These are phyloP conservation scores for Phrixothrix hirtus DNA, from an alignment of 2,888 invertebrate genomes.

Conservation along the genomic window DNA sequence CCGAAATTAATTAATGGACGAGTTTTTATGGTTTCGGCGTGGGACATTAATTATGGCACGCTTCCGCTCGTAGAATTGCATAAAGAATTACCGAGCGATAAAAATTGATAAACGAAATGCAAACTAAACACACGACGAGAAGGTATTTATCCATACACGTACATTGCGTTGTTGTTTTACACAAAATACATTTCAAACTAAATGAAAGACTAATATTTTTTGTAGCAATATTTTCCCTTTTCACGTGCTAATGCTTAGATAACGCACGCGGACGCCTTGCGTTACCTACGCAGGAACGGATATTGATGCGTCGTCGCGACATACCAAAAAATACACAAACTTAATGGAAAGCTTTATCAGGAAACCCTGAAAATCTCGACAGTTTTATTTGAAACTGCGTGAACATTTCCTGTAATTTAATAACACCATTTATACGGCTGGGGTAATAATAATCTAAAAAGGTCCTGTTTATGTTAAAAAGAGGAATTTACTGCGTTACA, in stretches of 20 bases:
- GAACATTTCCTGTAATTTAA: conserved; percentile 17
- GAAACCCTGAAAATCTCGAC: neutral
- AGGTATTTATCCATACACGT: conserved; percentile 24
- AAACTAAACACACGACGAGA: conserved; percentile 23
- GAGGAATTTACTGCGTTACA: conserved; percentile 9
- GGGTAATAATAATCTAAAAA: conserved; percentile 15
- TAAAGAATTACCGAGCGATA: conserved; percentile 13
- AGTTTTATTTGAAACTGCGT: too few relatives aligned
- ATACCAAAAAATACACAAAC: conserved; percentile 18
- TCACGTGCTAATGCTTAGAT: conserved; percentile 35
- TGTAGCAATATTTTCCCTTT: conserved; percentile 40
- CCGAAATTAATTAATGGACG: conserved; percentile 20
- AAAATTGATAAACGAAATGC: conserved; percentile 24
- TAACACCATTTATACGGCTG: conserved; percentile 2
- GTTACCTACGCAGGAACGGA: conserved; percentile 13
- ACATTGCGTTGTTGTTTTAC: conserved; percentile 51
- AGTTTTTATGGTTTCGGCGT: conserved; percentile 21
- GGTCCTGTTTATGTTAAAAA: conserved; percentile 20
- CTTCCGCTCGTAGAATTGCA: conserved; percentile 11
- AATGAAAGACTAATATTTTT: conserved; percentile 59
- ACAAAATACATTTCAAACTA: conserved; percentile 54
- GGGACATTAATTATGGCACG: conserved; percentile 17
- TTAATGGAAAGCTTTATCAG: conserved; percentile 9
- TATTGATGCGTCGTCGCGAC: conserved; percentile 19
- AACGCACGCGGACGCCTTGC: conserved; percentile 31